Percentiles rank a stretch among this genome's conserved stretches.
Evolutionary conservation across 2,113 vertebrate species (phyloP).

Genomic region (Tor tambroides): DNA sequence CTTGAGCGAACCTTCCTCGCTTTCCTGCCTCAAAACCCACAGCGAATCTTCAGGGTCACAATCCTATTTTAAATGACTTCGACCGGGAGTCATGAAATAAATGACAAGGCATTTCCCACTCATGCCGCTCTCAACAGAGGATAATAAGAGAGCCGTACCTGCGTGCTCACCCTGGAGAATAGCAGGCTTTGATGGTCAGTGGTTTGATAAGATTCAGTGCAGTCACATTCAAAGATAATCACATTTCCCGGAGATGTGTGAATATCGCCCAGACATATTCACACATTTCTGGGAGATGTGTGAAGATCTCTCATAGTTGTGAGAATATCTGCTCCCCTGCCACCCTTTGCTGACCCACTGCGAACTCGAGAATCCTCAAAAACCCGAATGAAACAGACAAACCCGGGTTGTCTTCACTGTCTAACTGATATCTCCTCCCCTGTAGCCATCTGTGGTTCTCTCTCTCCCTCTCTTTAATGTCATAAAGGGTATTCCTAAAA

Average conservation of each 20-base stretch:
- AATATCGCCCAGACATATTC: conserved; percentile 42
- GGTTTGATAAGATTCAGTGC: conserved; percentile 37
- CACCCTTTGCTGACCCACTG: conserved; percentile 31
- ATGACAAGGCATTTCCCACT: conserved; percentile 42
- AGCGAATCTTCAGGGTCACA: conserved; percentile 3
- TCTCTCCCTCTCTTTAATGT: conserved; percentile 43
- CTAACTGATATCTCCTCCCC: not conserved
- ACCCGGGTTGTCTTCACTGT: not conserved
- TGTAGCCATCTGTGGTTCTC: conserved; percentile 19
- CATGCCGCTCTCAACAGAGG: not conserved
- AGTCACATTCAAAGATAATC: conserved; percentile 47
- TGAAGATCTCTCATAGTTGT: conserved; percentile 40
- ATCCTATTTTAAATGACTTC: conserved; percentile 21
- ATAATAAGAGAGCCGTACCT: not conserved
- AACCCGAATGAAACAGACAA: conserved; percentile 21
- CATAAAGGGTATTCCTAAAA: conserved; percentile 53
- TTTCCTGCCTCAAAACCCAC: conserved; percentile 11
- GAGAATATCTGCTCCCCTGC: conserved; percentile 29
- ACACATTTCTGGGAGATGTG: conserved; percentile 40
- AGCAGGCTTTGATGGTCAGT: conserved; percentile 17
- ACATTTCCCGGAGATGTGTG: conserved; percentile 43
- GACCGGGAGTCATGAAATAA: conserved; percentile 25
- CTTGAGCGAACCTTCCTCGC: not conserved
- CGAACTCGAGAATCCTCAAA: conserved; percentile 33
- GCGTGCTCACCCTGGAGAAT: conserved; percentile 1